These are phyloP conservation scores for Lutjanus campechanus DNA, from an alignment of 2,797 vertebrate genomes.

Conservation along the genomic window DNA sequence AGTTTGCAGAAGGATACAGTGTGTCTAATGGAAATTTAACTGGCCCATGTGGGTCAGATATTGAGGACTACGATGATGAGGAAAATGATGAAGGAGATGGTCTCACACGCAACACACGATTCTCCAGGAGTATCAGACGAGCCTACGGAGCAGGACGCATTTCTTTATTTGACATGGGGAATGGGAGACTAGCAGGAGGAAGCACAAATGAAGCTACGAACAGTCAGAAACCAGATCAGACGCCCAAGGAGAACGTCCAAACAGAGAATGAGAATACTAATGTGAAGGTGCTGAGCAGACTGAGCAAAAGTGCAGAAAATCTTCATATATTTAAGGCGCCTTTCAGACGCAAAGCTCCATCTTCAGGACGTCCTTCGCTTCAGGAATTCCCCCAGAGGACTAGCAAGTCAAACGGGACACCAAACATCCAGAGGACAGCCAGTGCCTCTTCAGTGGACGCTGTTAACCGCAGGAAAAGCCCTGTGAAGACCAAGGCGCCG, in stretches of 20 bases:
- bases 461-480: slow-evolving; percentile 81
- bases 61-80: slow-evolving; percentile 84
- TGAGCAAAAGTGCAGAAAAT: slow-evolving; percentile 94
- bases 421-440: slow-evolving; percentile 81
- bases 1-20: slow-evolving; percentile 42
- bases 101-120: slow-evolving; percentile 89
- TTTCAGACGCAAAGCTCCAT: slow-evolving; percentile 89
- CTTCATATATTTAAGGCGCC: slow-evolving; percentile 89
- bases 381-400: slow-evolving; percentile 76
- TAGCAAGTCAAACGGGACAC: slow-evolving; percentile 66
- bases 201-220: slow-evolving; percentile 42
- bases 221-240: slow-evolving; percentile 56
- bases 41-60: slow-evolving; percentile 62
- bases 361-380: slow-evolving; percentile 75
- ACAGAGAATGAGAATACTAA: slow-evolving; percentile 67
- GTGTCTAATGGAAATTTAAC: slow-evolving; percentile 59
- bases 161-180: slow-evolving; percentile 85
- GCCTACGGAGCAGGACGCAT: slow-evolving; percentile 94
- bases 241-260: slow-evolving; percentile 46
- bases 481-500: slow-evolving; percentile 85
- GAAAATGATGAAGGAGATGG: slow-evolving; percentile 83
- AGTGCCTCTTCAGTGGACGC: slow-evolving; percentile 83
- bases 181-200: slow-evolving; percentile 53
- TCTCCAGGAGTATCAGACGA: slow-evolving; percentile 93
- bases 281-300: slow-evolving; percentile 82